Percentiles rank a stretch among this genome's conserved stretches.
Conservation (phyloP, 1,140 invertebrate species). For the Heliconius eleuchia region DNA sequence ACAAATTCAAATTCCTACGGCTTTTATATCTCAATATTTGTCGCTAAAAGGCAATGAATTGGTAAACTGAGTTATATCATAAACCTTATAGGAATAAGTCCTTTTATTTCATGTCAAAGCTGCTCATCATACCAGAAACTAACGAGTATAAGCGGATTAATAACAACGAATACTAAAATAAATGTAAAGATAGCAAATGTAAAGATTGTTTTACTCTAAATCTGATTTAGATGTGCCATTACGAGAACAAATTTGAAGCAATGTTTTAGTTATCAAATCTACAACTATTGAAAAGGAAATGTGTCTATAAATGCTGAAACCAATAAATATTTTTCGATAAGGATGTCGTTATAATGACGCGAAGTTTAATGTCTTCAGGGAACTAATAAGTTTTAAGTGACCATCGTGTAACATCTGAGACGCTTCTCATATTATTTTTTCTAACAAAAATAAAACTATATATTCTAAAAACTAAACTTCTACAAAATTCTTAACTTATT, state of each 20-base stretch:
- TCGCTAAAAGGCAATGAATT: no score
- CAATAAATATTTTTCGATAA: neutral
- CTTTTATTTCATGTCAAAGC: neutral
- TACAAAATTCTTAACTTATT: no score
- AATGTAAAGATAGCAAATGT: no score
- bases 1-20: no score
- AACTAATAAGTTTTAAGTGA: conserved; percentile 3
- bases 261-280: no score
- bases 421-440: neutral
- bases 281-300: no score
- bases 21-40: no score
- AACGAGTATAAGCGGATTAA: neutral
- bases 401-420: neutral
- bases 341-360: neutral
- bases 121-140: neutral
- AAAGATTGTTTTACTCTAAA: no score
- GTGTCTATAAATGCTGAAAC: neutral
- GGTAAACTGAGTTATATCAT: no score
- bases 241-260: no score
- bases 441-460: neutral
- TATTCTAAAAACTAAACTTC: no score
- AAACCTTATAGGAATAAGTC: neutral
- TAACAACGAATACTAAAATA: neutral
- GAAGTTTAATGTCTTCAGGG: neutral
- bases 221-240: no score